Evolutionary conservation across 2,113 vertebrate genomes (phyloP), one percentile per base, ranked within the genome.

Genomic region (Sula dactylatra): DNA sequence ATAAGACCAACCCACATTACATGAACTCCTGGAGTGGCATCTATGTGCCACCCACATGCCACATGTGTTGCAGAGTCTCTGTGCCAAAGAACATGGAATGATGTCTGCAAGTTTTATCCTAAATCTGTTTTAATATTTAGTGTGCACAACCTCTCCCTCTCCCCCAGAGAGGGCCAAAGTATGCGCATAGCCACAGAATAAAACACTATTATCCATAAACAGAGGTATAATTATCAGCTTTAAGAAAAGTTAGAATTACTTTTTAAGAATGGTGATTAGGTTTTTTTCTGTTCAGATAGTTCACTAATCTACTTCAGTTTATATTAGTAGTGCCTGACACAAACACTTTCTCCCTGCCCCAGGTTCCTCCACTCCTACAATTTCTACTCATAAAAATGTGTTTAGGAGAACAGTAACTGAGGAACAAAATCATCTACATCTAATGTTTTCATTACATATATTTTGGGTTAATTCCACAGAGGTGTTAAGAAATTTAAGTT

Each of bases 51-150:
- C 5, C 3, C n/a, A 50, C 1, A 3, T 47, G 26, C 58, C 71
- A 14, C 6, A 5, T 0, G 4, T 7, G 10, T 6, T 2, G 1
- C 8, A 9, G 29, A 76, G 11, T 9, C 24, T 71, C 36, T 55
- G 16, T 5, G 18, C 26, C 38, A 65, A 49, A 62, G 16, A 38
- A 19, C 15, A 36, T 2, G 13, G 42, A 59, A 81, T 4, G 10
- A 29, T 4, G 13, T 62, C 47, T 86, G 64, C 50, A 47, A 47
- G 7, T 49, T 77, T 29, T 16, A 44, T 8, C 4, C 4, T 13
- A 34, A 52, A 72, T n/a, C 13, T 78, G 5, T 19, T 82, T 42
- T 36, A 61, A 40, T 44, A 66, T 67, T 77, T 15, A 61, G 10
- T 3, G 14, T 13, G 42, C 6, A 55, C 17, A 42, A 32, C 11